phyloP scores from a whole-genome alignment of 2,797 vertebrate genomes.

The Masticophis lateralis region DNA sequence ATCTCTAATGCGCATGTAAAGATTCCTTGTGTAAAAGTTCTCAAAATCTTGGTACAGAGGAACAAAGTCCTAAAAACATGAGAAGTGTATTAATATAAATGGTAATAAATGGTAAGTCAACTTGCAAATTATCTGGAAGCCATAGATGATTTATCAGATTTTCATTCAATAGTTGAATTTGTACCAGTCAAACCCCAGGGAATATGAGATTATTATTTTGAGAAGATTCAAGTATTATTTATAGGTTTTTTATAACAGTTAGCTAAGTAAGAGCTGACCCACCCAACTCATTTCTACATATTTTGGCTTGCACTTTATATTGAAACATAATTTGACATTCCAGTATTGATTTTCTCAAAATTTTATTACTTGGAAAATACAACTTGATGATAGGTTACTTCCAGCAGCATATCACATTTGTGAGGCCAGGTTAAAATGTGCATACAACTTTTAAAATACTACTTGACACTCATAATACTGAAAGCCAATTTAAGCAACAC shows the following conservation, averaged over 20 bases:
- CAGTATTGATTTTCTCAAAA: background rate
- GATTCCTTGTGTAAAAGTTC: slow-evolving; percentile 95
- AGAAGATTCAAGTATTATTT: background rate
- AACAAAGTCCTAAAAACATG: slow-evolving; percentile 87
- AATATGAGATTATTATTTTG: background rate
- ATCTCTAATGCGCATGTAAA: slow-evolving; percentile 96
- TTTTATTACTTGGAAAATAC: background rate
- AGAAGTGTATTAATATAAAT: slow-evolving; percentile 35
- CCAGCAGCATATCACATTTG: background rate
- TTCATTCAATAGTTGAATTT: background rate
- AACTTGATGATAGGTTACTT: background rate
- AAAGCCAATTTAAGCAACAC: background rate
- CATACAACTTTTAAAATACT: background rate
- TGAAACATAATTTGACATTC: background rate
- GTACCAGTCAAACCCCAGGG: background rate
- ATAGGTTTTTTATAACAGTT: background rate
- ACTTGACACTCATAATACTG: background rate
- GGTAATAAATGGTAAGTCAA: slow-evolving; percentile 27
- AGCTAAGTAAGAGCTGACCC: background rate
- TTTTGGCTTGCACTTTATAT: background rate
- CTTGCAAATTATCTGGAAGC: background rate
- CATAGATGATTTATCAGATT: background rate
- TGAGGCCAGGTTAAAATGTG: background rate
- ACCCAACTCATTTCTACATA: background rate
- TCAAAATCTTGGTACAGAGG: slow-evolving; percentile 97